Percentiles rank a stretch among this genome's conserved stretches.
Evolutionary conservation across 1,140 invertebrate genomes (phyloP).

Genomic region (Heterodera carotae): DNA sequence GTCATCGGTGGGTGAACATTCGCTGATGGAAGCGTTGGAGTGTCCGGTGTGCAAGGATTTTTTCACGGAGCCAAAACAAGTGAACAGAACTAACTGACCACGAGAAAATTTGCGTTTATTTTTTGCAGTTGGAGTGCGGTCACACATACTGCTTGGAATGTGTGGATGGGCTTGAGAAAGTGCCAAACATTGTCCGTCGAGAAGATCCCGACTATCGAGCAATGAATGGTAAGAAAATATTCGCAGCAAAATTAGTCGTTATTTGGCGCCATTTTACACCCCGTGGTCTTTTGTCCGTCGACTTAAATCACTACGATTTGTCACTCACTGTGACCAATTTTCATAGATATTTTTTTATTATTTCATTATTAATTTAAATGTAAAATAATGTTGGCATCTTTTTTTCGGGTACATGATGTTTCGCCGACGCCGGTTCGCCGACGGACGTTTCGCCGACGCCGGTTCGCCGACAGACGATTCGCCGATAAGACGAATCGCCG

Average conservation of each 20-base stretch:
- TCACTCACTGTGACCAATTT: too few relatives aligned
- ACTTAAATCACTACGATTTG: too few relatives aligned
- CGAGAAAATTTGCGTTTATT: background rate
- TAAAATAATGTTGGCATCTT: background rate
- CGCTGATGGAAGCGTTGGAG: conserved; percentile 10
- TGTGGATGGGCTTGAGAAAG: conserved; percentile 21
- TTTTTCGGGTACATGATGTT: background rate
- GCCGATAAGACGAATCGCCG: too few relatives aligned
- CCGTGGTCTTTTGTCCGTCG: background rate
- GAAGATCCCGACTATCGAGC: too few relatives aligned
- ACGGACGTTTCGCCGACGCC: too few relatives aligned
- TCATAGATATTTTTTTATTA: too few relatives aligned
- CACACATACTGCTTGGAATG: conserved; percentile 16
- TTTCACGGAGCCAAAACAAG: conserved; percentile 19
- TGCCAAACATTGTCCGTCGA: background rate
- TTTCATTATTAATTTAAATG: too few relatives aligned
- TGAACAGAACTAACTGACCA: background rate
- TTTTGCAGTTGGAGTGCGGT: conserved; percentile 1
- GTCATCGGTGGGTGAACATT: background rate
- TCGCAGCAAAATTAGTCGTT: background rate
- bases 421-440: too few relatives aligned
- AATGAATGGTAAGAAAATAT: too few relatives aligned
- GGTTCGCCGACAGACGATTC: too few relatives aligned
- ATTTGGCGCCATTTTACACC: too few relatives aligned
- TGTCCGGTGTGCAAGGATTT: conserved; percentile 20